phyloP scores from a whole-genome alignment of 2,797 vertebrate species.

The Cyprinodon diabolis region DNA sequence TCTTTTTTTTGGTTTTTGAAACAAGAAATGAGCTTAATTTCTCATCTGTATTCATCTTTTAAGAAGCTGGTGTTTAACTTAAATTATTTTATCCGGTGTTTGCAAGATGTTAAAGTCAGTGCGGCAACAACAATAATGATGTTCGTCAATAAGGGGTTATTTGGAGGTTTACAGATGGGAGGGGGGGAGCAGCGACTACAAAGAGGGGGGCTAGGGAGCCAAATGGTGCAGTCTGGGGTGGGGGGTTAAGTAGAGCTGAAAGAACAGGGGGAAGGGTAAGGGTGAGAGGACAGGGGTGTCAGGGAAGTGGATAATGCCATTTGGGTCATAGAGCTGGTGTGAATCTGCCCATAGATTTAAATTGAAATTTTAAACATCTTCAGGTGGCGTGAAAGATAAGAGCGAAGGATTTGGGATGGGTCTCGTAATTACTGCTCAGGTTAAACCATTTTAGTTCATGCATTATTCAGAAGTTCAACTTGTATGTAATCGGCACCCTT shows the following conservation, averaged over 20 bases:
- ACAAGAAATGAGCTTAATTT: neutral
- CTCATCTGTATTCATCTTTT: neutral
- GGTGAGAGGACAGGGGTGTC: slow-evolving; percentile 41
- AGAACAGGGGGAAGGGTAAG: slow-evolving; percentile 50
- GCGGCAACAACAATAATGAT: slow-evolving; percentile 46
- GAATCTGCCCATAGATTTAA: slow-evolving; percentile 67
- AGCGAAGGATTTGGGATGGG: slow-evolving; percentile 12
- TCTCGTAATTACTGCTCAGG: slow-evolving; percentile 40
- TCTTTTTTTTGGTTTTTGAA: neutral
- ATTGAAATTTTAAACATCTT: slow-evolving; percentile 21
- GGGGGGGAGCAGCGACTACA: slow-evolving; percentile 46
- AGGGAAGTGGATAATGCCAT: slow-evolving; percentile 57
- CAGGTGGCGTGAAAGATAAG: slow-evolving; percentile 11
- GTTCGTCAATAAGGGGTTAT: slow-evolving; percentile 46
- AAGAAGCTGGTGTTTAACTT: neutral
- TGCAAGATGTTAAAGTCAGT: slow-evolving; percentile 30
- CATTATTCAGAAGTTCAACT: slow-evolving; percentile 62
- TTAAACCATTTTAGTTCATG: slow-evolving; percentile 47
- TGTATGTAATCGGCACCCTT: slow-evolving; percentile 43
- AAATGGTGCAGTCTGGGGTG: slow-evolving; percentile 35
- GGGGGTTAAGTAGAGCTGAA: slow-evolving; percentile 36
- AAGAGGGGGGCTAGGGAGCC: slow-evolving; percentile 41
- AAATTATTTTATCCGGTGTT: slow-evolving; percentile 15
- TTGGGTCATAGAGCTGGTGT: slow-evolving; percentile 56
- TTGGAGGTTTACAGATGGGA: slow-evolving; percentile 48